These are phyloP conservation scores for Bombus affinis DNA, from an alignment of 1,140 invertebrate genomes.

Conservation along the genomic window DNA sequence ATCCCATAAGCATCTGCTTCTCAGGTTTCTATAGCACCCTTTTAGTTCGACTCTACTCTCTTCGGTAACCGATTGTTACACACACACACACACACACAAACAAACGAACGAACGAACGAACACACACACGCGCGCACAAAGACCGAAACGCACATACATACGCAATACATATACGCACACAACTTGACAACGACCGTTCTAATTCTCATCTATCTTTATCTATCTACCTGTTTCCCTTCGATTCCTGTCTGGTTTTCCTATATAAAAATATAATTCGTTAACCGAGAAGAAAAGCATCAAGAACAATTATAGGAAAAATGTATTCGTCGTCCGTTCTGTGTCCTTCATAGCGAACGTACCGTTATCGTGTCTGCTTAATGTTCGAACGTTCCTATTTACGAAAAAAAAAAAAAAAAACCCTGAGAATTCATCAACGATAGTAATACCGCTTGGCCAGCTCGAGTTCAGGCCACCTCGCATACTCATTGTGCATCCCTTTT, in stretches of 20 bases:
- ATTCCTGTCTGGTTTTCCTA: not conserved
- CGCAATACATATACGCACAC: not conserved
- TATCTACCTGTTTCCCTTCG: slow-evolving; percentile 34
- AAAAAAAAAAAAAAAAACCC: not conserved
- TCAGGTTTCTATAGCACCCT: slow-evolving; percentile 43
- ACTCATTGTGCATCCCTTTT: slow-evolving; percentile 83
- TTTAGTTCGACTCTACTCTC: slow-evolving; percentile 52
- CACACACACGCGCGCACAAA: not conserved
- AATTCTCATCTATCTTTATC: not conserved
- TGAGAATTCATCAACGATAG: slow-evolving; percentile 12
- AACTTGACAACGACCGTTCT: slow-evolving; percentile 35
- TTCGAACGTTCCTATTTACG: not conserved
- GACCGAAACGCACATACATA: not conserved
- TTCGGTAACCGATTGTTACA: slow-evolving; percentile 50
- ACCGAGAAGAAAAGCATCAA: not conserved
- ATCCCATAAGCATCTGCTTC: slow-evolving; percentile 61
- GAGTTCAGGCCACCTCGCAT: slow-evolving; percentile 78
- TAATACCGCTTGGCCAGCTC: slow-evolving; percentile 67
- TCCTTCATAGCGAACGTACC: slow-evolving; percentile 6
- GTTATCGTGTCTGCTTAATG: slow-evolving; percentile 6
- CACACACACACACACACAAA: not conserved
- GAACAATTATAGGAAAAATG: not conserved
- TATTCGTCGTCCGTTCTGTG: not conserved
- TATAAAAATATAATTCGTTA: not conserved
- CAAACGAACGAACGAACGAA: not conserved